Conservation (phyloP, 2,888 invertebrate genomes). For the Tetheella fluctuosa region DNA sequence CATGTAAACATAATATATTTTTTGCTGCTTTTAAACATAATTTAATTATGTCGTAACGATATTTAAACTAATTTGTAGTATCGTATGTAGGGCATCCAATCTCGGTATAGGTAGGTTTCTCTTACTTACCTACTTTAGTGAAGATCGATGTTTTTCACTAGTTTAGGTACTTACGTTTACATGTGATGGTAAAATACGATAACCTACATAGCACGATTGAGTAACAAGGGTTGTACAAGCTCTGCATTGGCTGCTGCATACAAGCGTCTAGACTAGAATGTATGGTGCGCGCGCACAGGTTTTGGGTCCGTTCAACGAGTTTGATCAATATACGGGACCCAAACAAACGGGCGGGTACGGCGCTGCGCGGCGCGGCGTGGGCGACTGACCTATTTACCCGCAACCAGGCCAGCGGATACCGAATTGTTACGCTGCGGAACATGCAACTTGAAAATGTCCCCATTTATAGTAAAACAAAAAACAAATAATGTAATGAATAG, state of each 20-base stretch:
- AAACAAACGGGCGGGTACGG: constrained; percentile 67
- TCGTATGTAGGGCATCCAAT: too few relatives aligned
- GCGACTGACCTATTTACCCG: constrained; percentile 75
- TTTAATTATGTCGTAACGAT: too few relatives aligned
- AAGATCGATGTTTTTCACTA: too few relatives aligned
- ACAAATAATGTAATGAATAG: background rate
- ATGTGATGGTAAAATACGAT: too few relatives aligned
- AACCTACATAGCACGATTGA: background rate
- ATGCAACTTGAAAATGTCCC: constrained; percentile 27
- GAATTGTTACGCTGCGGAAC: constrained; percentile 35
- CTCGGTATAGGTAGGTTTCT: too few relatives aligned
- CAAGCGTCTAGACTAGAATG: constrained; percentile 37
- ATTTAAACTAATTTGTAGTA: too few relatives aligned
- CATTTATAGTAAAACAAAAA: background rate
- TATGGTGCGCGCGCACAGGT: constrained; percentile 68
- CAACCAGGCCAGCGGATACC: constrained; percentile 49
- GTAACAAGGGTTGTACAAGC: constrained; percentile 24
- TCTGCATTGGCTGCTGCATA: constrained; percentile 41
- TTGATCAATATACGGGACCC: constrained; percentile 78
- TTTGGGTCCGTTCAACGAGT: constrained; percentile 32
- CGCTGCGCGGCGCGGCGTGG: constrained; percentile 54
- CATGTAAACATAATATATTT: too few relatives aligned
- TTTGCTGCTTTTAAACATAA: too few relatives aligned
- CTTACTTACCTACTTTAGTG: too few relatives aligned
- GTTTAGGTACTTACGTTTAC: too few relatives aligned